Evolutionary conservation across 2,797 vertebrate species (phyloP).

Genomic region (Potorous gilbertii): DNA sequence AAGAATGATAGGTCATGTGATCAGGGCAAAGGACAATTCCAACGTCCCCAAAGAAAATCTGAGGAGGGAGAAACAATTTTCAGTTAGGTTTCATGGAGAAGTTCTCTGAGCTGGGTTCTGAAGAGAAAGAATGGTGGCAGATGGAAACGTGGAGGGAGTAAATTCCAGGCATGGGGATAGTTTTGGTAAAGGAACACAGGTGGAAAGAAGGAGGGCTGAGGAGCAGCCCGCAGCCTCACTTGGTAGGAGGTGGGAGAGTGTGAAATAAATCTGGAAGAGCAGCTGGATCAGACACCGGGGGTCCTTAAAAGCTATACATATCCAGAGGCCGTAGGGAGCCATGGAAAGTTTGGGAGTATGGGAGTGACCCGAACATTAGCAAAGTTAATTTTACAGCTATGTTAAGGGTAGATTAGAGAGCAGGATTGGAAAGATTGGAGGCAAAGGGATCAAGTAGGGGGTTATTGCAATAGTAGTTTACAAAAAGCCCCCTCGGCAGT

Average conservation of each 20-base stretch:
- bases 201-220: background rate
- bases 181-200: background rate
- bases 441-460: background rate
- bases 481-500: background rate
- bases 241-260: background rate
- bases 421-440: background rate
- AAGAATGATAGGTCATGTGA: background rate
- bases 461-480: background rate
- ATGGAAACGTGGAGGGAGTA: background rate
- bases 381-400: background rate
- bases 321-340: background rate
- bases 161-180: background rate
- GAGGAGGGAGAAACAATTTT: background rate
- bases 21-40: background rate
- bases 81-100: background rate
- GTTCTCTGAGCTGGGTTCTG: background rate
- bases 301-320: background rate
- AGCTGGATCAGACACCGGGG: background rate
- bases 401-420: background rate
- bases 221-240: background rate
- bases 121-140: background rate
- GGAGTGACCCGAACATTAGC: background rate
- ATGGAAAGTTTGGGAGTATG: background rate
- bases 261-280: background rate
- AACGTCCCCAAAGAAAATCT: background rate